Evolutionary conservation across 2,888 invertebrate species (phyloP), one percentile per base, ranked within the genome.

Genomic region (Strigamia crassipes): DNA sequence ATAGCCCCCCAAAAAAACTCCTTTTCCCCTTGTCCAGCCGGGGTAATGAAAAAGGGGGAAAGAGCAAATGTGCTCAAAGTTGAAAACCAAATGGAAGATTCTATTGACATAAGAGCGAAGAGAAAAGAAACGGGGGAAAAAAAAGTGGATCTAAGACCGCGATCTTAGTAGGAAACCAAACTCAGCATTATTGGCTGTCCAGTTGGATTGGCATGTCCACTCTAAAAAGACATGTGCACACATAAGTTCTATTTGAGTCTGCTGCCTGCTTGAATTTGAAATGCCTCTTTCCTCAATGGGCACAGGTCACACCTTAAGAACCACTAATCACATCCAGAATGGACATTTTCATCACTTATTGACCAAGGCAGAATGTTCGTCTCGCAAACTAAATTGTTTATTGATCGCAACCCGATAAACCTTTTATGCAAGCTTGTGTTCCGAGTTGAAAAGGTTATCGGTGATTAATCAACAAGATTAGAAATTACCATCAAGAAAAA

Each of bases 121-220:
- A 56, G 56, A 18, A 18, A 56, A 18, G 56, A 56, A 56, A n/a
- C 51, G n/a, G 18, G 18, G 0, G n/a, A 56, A 56, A 18, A 56
- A 56, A 18, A 9, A n/a, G 56, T 18, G 56, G 18, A 18, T 56
- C 56, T 56, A n/a, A 56, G 56, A 56, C 56, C 56, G 18, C 46
- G 46, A 46, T n/a, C 46, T 46, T 46, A 46, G 46, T 10, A 38
- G n/a, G 46, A 12, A 46, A 46, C 46, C 15, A 13, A n/a, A 56
- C 56, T 56, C 56, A 56, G 56, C 56, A 56, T 56, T 56, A 56
- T 56, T 56, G 56, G 56, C 56, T 56, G 56, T 56, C 56, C n/a
- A 56, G 18, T 56, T 56, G n/a, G 56, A 56, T 56, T 56, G 56
- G 56, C 56, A 56, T 56, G 56, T 56, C 56, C 56, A 56, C 56